Evolutionary conservation across 2,113 vertebrate species (phyloP), one percentile per base, ranked within the genome.

Genomic region (Zapornia atra): DNA sequence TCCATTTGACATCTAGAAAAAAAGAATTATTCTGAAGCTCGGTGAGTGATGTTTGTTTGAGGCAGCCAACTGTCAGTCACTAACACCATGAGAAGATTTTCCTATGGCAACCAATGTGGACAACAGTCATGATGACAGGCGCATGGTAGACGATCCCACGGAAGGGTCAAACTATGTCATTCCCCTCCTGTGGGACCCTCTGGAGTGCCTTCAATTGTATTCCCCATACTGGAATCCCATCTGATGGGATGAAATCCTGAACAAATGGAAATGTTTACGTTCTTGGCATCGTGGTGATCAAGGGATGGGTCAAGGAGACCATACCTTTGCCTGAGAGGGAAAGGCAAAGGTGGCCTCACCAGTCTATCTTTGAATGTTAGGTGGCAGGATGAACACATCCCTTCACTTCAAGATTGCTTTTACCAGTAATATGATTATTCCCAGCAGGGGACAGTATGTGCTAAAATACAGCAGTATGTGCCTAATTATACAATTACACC

Each of bases 361-460:
- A 80, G 6, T 8, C 19, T 34, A 65, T 28, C 5, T 88, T n/a
- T 72, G 50, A 85, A 63, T 69, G 14, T 18, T 17, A 31, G 53
- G 10, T 66, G 10, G 78, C 79, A 82, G 40, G 15, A 50, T 59
- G 42, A 94, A 31, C 51, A 48, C 21, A 54, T 21, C 48, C 25
- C 13, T 78, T 42, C 33, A 44, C 42, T 64, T 73, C 59, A 53
- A 73, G 20, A 34, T 54, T 44, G 68, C 46, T 92, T 94, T 71
- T 64, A 64, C 57, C 31, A 93, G 80, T 61, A 69, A 84, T 86
- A 90, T 19, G 33, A 86, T 78, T 94, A 92, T 66, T 96, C 90
- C 95, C 96, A 93, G 92, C 82, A 96, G 95, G 90, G 92, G 96
- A 94, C 94, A 95, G 76, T 86, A 78, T 96, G 65, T 95, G 92